These are phyloP conservation scores for Chironomus tepperi DNA, from an alignment of 1,140 invertebrate genomes.

Conservation along the genomic window DNA sequence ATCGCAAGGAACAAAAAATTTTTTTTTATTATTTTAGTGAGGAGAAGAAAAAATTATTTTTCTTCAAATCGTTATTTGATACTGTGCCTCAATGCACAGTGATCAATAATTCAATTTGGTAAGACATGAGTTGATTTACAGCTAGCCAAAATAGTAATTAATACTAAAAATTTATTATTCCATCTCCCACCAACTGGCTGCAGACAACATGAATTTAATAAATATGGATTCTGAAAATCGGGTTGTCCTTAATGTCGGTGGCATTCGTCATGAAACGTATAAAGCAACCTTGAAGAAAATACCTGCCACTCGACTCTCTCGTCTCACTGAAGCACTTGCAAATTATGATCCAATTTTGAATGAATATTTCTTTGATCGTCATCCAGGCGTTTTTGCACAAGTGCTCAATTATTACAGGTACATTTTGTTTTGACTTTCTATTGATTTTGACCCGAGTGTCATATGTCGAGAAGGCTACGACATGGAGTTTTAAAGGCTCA, in stretches of 20 bases:
- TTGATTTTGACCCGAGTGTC: too few relatives aligned
- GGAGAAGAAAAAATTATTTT: neutral
- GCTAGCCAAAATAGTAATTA: neutral
- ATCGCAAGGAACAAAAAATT: too few relatives aligned
- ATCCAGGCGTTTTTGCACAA: constrained; percentile 95
- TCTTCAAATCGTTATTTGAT: neutral
- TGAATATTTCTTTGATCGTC: constrained; percentile 98
- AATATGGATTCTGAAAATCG: constrained; percentile 93
- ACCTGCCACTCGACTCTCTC: constrained; percentile 80
- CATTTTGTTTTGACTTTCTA: constrained; percentile 26
- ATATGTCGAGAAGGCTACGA: too few relatives aligned
- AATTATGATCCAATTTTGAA: constrained; percentile 95
- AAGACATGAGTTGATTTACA: neutral
- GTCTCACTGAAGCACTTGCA: constrained; percentile 79
- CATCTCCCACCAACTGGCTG: neutral
- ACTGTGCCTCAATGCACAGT: neutral
- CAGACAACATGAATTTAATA: constrained; percentile 57
- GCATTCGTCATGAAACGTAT: constrained; percentile 94
- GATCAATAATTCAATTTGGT: neutral
- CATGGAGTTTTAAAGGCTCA: too few relatives aligned
- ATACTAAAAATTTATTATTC: neutral
- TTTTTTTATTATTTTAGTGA: neutral
- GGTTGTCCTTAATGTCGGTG: constrained; percentile 96
- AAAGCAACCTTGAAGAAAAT: constrained; percentile 90
- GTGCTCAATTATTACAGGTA: constrained; percentile 83